Evolutionary conservation across 2,797 vertebrate genomes (phyloP), one percentile per base, ranked within the genome.

Genomic region (Pseudotriccus pelzelni): DNA sequence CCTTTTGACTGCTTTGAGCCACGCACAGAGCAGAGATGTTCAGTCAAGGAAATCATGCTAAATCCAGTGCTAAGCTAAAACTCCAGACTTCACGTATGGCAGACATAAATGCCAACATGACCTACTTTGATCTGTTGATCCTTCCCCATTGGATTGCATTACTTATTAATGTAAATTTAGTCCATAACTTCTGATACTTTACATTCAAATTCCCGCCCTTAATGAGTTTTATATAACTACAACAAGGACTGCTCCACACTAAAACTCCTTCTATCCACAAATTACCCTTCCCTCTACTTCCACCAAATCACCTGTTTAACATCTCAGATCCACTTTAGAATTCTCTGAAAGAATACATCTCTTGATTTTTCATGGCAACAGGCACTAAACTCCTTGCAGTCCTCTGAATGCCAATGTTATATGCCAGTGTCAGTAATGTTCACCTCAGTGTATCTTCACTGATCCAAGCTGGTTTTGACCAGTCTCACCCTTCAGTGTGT

Each of bases 161-260:
- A 84, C 20, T 90, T 84, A 81, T 55, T 62, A 50, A 70, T 59
- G 46, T 78, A 93, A 89, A 90, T 47, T 32, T 28, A 92, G 30
- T 44, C 16, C 50, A 72, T 43, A 70, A 73, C 24, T 90, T 79
- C 59, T 75, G n/a, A 34, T 50, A 36, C 20, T 64, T 91, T 43
- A 43, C 49, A 50, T 75, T 56, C 43, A 78, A 75, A 76, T 19
- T 79, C 27, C 32, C 74, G 24, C 21, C 7, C 22, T 68, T 80
- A 28, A 15, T 82, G 66, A 14, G 18, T 73, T 44, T 90, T 87
- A 39, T 9, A 12, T 50, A 89, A 80, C 39, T 27, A 5, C 28
- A 53, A 62, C 11, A 36, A 19, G n/a, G 25, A 76, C 18, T 66
- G 28, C 8, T 81, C 22, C 24, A 37, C 46, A 18, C 3, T 58